phyloP scores from a whole-genome alignment of 2,888 invertebrate genomes.

The Acrocera orbiculus region DNA sequence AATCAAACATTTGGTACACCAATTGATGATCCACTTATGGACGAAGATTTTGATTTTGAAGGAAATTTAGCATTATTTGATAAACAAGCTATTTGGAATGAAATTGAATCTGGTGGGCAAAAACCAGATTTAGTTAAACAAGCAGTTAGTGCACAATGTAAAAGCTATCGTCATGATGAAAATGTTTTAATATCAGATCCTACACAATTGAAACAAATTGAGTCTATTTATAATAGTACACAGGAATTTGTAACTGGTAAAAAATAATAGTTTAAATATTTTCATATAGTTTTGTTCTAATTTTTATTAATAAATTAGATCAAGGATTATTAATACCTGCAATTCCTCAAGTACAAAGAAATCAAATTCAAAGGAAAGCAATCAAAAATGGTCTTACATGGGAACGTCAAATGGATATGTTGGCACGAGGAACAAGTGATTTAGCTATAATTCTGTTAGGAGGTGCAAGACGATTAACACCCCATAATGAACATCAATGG shows the following conservation, averaged over 20 bases:
- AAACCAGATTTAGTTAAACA: conserved; percentile 40
- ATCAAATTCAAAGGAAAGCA: conserved; percentile 49
- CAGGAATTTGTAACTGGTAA: conserved; percentile 26
- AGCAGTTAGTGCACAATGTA: conserved; percentile 18
- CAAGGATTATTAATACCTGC: conserved; percentile 66
- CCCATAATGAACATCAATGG: conserved; percentile 75
- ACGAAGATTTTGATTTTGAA: conserved; percentile 82
- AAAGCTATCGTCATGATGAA: conserved; percentile 66
- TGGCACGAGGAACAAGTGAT: conserved; percentile 71
- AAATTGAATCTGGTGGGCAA: conserved; percentile 40
- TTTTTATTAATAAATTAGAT: conserved; percentile 41
- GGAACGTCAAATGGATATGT: conserved; percentile 51
- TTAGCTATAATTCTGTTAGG: conserved; percentile 68
- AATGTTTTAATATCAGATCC: conserved; percentile 56
- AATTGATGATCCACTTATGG: conserved; percentile 26
- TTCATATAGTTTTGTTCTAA: too few relatives aligned
- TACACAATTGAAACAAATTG: conserved; percentile 47
- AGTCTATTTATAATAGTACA: conserved; percentile 31
- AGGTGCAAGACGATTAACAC: conserved; percentile 65
- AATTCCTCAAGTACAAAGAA: conserved; percentile 46
- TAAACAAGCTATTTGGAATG: conserved; percentile 63
- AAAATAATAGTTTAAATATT: neutral
- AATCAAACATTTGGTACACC: conserved; percentile 27
- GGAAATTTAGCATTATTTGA: conserved; percentile 83
- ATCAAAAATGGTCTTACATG: conserved; percentile 46